Evolutionary conservation across 2,113 vertebrate species (phyloP), one percentile per base, ranked within the genome.

Genomic region (Tetrao urogallus): DNA sequence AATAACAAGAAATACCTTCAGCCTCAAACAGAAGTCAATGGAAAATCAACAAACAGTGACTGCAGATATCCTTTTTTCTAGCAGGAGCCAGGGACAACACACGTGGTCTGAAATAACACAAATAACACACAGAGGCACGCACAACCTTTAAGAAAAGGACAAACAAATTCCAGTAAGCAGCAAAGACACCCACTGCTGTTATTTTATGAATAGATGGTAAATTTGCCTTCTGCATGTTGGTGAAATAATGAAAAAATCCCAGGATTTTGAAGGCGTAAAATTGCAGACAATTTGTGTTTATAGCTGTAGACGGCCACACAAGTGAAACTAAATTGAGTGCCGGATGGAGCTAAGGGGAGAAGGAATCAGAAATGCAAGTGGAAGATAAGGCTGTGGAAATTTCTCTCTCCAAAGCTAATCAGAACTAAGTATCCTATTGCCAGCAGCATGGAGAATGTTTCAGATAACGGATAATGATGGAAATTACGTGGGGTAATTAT

Each of bases 1-100:
- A 90, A 47, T 63, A 89, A 91, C 91, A 85, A 95, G 88, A 86
- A 96, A 91, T 63, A 89, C 90, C 93, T 90, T 92, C 88, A 94
- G 15, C 73, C 82, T 94, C 58, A 25, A 43, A 82, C 36, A 86
- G 79, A 83, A 94, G 83, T 95, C 95, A 78, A 57, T 85, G 79
- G 89, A 61, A 95, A 94, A 95, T 79, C 63, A 94, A 66, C 61
- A 7, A 71, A 30, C 1, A 10, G 25, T 82, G 71, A 32, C 45
- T 1, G 22, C 90, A 86, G 52, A 6, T 82, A 86, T 94, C 79
- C 76, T 63, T 83, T 81, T 52, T 58, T 54, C n/a, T 79, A 36
- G 47, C 57, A 67, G 78, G n/a, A 40, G 9, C 24, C 30, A 1
- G 85, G 92, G 80, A 42, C 72, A 83, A 38, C 36, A 13, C 85